phyloP scores from a whole-genome alignment of 2,113 vertebrate genomes.

The Burhinus bistriatus region DNA sequence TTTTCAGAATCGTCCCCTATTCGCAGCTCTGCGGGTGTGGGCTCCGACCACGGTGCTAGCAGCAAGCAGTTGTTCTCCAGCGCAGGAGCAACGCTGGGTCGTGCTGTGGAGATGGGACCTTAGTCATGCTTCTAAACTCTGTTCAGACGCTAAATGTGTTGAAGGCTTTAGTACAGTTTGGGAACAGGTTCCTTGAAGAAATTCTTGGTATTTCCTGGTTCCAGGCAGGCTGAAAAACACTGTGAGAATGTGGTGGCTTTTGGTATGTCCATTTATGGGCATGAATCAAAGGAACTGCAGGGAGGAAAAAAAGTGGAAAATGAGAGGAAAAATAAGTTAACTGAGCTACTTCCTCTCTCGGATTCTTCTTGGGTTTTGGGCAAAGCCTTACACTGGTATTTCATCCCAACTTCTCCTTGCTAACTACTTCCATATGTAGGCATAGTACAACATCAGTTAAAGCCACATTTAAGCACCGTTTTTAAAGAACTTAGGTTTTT shows the following conservation, averaged over 20 bases:
- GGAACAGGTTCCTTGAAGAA: slow-evolving; percentile 65
- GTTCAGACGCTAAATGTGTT: neutral
- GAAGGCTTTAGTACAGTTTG: slow-evolving; percentile 41
- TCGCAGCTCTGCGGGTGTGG: neutral
- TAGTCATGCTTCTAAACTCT: slow-evolving; percentile 15
- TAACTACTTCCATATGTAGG: slow-evolving; percentile 66
- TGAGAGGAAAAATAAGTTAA: slow-evolving; percentile 67
- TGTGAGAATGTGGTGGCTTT: slow-evolving; percentile 63
- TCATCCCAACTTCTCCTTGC: slow-evolving; percentile 27
- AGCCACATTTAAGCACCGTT: slow-evolving; percentile 37
- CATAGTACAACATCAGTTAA: slow-evolving; percentile 25
- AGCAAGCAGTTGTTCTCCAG: neutral
- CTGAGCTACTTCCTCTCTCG: slow-evolving; percentile 64
- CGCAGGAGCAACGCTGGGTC: neutral
- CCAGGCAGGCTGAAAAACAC: slow-evolving; percentile 61
- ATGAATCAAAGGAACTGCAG: slow-evolving; percentile 64
- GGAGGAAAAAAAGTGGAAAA: slow-evolving; percentile 68
- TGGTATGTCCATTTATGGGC: slow-evolving; percentile 71
- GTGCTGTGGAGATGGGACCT: neutral
- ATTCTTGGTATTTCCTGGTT: slow-evolving; percentile 70
- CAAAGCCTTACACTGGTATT: slow-evolving; percentile 52
- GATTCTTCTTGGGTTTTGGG: slow-evolving; percentile 61
- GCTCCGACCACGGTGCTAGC: neutral
- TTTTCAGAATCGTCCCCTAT: neutral
- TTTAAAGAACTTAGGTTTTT: slow-evolving; percentile 14